phyloP scores from a whole-genome alignment of 2,888 invertebrate genomes.

The Diadromus collaris region DNA sequence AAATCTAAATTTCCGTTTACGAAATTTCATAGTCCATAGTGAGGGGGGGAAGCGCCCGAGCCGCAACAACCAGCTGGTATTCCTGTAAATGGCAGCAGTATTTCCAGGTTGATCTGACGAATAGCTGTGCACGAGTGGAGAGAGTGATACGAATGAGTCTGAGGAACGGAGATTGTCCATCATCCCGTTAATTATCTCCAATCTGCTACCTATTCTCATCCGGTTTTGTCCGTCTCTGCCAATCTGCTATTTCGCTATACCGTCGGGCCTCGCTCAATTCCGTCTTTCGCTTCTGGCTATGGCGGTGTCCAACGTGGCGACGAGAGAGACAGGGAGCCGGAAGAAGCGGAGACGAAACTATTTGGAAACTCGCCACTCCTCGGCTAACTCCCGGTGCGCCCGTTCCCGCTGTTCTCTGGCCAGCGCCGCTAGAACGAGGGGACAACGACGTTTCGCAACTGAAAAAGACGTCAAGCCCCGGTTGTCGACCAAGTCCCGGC shows the following conservation, averaged over 20 bases:
- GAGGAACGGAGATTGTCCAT: conserved; percentile 50
- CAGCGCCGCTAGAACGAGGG: not conserved
- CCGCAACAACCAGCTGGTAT: conserved; percentile 59
- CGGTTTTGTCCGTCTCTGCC: conserved; percentile 26
- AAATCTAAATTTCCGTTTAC: not conserved
- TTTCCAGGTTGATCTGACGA: conserved; percentile 68
- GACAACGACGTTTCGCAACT: conserved; percentile 45
- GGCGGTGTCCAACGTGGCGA: conserved; percentile 34
- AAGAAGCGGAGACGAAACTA: conserved; percentile 51
- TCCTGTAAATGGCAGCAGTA: conserved; percentile 68
- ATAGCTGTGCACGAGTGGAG: conserved; percentile 60
- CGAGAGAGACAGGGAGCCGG: conserved; percentile 1
- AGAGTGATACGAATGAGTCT: conserved; percentile 28
- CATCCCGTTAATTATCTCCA: conserved; percentile 41
- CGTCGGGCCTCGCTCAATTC: conserved; percentile 50
- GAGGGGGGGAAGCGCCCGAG: too few relatives aligned
- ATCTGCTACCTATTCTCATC: conserved; percentile 36
- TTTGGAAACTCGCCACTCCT: conserved; percentile 64
- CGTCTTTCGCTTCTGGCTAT: conserved; percentile 53
- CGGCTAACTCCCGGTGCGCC: conserved; percentile 31
- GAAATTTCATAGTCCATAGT: not conserved
- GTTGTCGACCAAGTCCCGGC: conserved; percentile 23
- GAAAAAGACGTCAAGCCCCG: conserved; percentile 53
- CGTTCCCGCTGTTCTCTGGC: conserved; percentile 6
- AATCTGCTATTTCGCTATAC: conserved; percentile 42